Base-by-base conservation (phyloP, 2,888 invertebrate genomes). In the Diploptera punctata region DNA sequence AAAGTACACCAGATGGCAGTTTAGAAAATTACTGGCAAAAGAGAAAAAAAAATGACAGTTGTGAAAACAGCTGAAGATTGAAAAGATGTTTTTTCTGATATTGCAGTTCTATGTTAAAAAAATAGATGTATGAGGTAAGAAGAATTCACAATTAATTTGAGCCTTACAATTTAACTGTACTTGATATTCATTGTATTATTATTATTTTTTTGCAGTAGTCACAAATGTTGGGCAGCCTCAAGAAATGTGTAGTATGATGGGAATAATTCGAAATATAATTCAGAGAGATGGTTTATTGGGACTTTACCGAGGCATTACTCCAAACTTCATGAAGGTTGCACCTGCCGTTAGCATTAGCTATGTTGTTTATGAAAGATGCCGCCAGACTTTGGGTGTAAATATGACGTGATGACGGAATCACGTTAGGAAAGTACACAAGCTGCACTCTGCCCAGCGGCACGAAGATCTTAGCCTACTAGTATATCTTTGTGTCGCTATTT, bases 271-370 rank as follows among this genome's bases (percentile, higher is more conserved):
- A 77, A 90, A 91, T 77, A 99, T 99, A 76, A 83, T 97, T 31
- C 87, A 89, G 77, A 91, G 90, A 67, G 99, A 99, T 83, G 99
- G 99, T 10, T 77, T 95, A 24, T 84, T 88, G 5, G 99, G 99
- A 1, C 88, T 99, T 71, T 99, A 99, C 84, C 90, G 99, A 70
- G 99, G 99, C 75, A 93, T 99, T 77, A 94, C 97, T 33, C 98
- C 99, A 31, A 99, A 99, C 86, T 99, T 99, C 85, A 92, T 99
- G 82, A 99, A 99, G 88, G 98, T 86, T 62, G 88, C 98, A 78
- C 99, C 99, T 16, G 98, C 99, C 67, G 99, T 99, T 76, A 95
- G 97, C 81, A 99, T 99, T 80, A 97, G 97, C 80, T 99, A 99
- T 84, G 96, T 99, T 57, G 98, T 98, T 67, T 99, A 99, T 84